Base-by-base conservation (phyloP, 1,140 invertebrate genomes). In the Cardiocondyla obscurior region DNA sequence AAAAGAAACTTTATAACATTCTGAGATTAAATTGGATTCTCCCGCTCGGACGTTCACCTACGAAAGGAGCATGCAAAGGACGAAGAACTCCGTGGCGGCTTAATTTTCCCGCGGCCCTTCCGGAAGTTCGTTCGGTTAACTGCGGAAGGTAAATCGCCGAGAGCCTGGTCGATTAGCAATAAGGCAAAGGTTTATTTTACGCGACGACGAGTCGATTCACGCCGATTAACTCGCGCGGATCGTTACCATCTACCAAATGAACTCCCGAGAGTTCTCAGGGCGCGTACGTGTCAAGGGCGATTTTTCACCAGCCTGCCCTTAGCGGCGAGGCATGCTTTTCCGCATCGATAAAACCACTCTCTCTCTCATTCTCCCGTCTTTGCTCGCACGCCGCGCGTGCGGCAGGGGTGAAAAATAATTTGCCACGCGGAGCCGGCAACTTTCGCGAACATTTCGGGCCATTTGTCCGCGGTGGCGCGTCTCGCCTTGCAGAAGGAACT, bases 21-120 rank as follows among this genome's bases (percentile, higher is more conserved):
- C 42, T 64, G 57, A 65, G 85, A 88, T 90, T 85, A 89, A 88
- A 89, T 90, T 85, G 82, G 81, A 88, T 81, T 79, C 73, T 39
- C 49, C 49, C 69, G 7, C 28, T 28, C 28, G 14, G 3, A 10
- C 8, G 10, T 53, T 8, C 72, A 51, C 42, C 42, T 57, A 28
- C 73, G 49, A 19, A 60, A 55, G 33, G 46, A 42, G 53, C 39
- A 53, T 64, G 42, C 65, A 62, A 85, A 42, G 6, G 10, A 36
- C 12, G 22, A 65, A 44, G 33, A 51, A 51, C 57, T 77, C 74
- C 60, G 28, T 51, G 44, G 39, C 16, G 44, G 46, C 62, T 79
- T 79, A 53, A 79, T 79, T 79, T 79, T 79, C 74, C 16, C 67
- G 22, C 33, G 46, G 67, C 25, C 25, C 33, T 42, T 42, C 19